Percentiles rank a stretch among this genome's conserved stretches.
Conservation (phyloP, 2,797 vertebrate genomes). For the Takifugu rubripes region DNA sequence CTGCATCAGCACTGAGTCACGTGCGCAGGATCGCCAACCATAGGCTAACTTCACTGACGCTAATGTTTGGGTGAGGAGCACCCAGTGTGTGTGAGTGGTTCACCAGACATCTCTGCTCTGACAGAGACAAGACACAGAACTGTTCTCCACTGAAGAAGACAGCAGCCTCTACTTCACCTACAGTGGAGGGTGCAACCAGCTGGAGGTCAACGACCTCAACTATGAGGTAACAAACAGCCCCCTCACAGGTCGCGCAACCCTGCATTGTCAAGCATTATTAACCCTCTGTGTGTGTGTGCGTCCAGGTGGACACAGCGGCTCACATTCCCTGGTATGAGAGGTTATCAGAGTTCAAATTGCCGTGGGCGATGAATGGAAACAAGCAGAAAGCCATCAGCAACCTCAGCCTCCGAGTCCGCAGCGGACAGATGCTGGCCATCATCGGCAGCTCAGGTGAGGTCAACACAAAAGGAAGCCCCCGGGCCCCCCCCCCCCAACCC, state of each 20-base stretch:
- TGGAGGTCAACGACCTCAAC: conserved; percentile 87
- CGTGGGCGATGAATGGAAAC: conserved; percentile 79
- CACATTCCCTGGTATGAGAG: conserved; percentile 94
- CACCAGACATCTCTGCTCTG: background rate
- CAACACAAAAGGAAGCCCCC: too few species aligned
- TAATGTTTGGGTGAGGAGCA: too few species aligned
- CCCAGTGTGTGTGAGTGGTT: too few species aligned
- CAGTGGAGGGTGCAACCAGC: conserved; percentile 82
- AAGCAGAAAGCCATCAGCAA: conserved; percentile 80
- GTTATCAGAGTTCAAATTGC: conserved; percentile 85
- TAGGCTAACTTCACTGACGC: too few species aligned
- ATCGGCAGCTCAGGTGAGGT: conserved; percentile 90
- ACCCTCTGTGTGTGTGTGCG: conserved; percentile 3
- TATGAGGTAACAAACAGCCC: conserved; percentile 80
- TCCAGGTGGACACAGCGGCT: conserved; percentile 83
- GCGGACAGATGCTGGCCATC: conserved; percentile 94
- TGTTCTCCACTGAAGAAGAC: conserved; percentile 88
- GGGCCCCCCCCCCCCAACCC: background rate
- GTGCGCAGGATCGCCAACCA: too few species aligned
- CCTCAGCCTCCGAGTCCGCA: conserved; percentile 85
- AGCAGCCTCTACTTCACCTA: conserved; percentile 96
- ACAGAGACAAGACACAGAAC: conserved; percentile 67
- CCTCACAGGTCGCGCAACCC: too few species aligned
- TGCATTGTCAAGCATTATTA: background rate
- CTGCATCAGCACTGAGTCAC: too few species aligned